A percentile compares a stretch with the other conserved stretches of the same genome.
These are phyloP conservation scores for Odontomachus brunneus DNA, from an alignment of 1,140 invertebrate species.

Conservation along the genomic window DNA sequence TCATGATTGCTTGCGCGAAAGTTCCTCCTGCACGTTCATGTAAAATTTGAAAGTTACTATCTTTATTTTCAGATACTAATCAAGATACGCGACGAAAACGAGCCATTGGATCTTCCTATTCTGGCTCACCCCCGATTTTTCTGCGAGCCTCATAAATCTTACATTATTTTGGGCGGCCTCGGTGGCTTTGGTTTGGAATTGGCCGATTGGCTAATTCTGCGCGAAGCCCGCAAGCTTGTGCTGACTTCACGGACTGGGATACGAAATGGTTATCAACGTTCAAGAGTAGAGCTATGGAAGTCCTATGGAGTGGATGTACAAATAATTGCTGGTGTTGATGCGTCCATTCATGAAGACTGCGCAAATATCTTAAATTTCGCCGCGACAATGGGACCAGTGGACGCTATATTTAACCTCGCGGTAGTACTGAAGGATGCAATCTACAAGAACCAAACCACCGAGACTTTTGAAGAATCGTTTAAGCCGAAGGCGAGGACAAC, in stretches of 20 bases:
- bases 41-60: too few relatives aligned
- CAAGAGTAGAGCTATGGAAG: constrained; percentile 84
- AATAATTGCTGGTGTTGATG: constrained; percentile 83
- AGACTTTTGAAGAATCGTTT: constrained; percentile 83
- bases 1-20: too few relatives aligned
- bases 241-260: constrained; percentile 90
- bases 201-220: too few relatives aligned
- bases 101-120: too few relatives aligned
- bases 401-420: constrained; percentile 92
- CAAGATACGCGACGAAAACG: too few relatives aligned
- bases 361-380: constrained; percentile 87
- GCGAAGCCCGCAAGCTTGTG: too few relatives aligned
- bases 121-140: too few relatives aligned
- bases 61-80: too few relatives aligned
- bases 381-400: constrained; percentile 87
- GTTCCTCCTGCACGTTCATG: too few relatives aligned
- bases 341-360: constrained; percentile 83
- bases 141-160: too few relatives aligned
- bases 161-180: too few relatives aligned
- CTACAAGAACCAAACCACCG: constrained; percentile 85
- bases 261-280: constrained; percentile 89
- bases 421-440: constrained; percentile 87
- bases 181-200: too few relatives aligned
- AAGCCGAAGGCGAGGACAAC: constrained; percentile 85
- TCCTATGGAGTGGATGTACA: constrained; percentile 86